Conservation (phyloP, 2,888 invertebrate species). For the Cistogaster globosa region DNA sequence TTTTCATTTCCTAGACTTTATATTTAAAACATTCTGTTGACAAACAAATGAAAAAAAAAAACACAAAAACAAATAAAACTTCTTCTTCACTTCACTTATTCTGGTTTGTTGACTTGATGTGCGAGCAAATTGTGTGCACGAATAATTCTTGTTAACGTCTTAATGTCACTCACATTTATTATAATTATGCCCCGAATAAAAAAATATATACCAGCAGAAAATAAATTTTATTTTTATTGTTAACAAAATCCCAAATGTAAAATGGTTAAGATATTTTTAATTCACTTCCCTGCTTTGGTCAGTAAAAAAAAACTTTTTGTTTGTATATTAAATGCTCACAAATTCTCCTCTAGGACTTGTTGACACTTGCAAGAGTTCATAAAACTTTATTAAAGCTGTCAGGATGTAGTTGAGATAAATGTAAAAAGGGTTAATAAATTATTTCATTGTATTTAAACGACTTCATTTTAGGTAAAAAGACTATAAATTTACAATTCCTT, state of each 20-base stretch:
- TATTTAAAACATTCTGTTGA: conserved; percentile 37
- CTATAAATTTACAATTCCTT: neutral
- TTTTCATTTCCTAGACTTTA: conserved; percentile 46
- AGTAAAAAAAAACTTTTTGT: neutral
- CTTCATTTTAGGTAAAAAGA: neutral
- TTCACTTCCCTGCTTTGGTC: neutral
- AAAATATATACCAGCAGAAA: neutral
- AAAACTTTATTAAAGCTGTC: conserved; percentile 62
- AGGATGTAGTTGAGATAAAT: conserved; percentile 7
- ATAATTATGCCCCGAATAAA: conserved; percentile 47
- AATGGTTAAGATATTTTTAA: neutral
- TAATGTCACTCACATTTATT: conserved; percentile 63
- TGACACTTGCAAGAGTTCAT: conserved; percentile 49
- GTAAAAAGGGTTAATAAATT: conserved; percentile 29
- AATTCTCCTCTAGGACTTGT: conserved; percentile 39
- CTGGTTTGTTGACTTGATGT: conserved; percentile 27
- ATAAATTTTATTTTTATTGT: conserved; percentile 14
- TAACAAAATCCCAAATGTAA: neutral
- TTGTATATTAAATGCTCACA: conserved; percentile 4
- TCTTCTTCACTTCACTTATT: conserved; percentile 21
- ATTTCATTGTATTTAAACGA: conserved; percentile 9
- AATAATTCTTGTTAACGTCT: conserved; percentile 51
- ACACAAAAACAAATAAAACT: conserved; percentile 15
- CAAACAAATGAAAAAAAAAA: conserved; percentile 19
- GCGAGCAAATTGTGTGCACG: conserved; percentile 15